Percentiles rank a stretch among this genome's conserved stretches.
These are phyloP conservation scores for Vidua macroura DNA, from an alignment of 2,113 vertebrate species.

Conservation along the genomic window DNA sequence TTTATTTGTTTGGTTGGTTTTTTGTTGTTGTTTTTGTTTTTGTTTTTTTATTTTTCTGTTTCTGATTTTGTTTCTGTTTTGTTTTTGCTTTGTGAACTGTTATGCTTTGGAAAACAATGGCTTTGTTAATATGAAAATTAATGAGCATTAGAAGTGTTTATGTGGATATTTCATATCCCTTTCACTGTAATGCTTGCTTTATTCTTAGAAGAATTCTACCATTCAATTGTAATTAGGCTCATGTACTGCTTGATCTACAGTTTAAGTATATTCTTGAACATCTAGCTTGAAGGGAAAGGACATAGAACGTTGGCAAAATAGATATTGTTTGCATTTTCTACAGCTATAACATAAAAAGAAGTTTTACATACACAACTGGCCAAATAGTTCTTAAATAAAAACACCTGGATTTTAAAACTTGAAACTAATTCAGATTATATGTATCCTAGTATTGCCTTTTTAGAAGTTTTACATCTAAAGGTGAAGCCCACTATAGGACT, in stretches of 20 bases:
- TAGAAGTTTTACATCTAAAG: not conserved
- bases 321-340: not conserved
- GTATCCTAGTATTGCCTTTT: not conserved
- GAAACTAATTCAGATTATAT: not conserved
- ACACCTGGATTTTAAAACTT: not conserved
- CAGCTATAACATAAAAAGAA: not conserved
- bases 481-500: not conserved
- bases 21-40: not conserved
- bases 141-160: not conserved
- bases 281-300: not conserved
- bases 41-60: not conserved
- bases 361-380: not conserved
- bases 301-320: not conserved
- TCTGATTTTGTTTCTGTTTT: not conserved
- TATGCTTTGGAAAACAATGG: not conserved
- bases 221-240: not conserved
- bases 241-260: not conserved
- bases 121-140: not conserved
- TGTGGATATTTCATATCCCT: not conserved
- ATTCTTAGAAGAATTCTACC: constrained; percentile 14
- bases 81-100: not conserved
- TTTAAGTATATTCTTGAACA: not conserved
- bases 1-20: not conserved
- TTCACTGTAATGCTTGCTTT: not conserved
- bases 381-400: not conserved